Percentiles rank a stretch among this genome's conserved stretches.
Conservation (phyloP, 2,113 vertebrate genomes). For the Sarotherodon lohbergeri region DNA sequence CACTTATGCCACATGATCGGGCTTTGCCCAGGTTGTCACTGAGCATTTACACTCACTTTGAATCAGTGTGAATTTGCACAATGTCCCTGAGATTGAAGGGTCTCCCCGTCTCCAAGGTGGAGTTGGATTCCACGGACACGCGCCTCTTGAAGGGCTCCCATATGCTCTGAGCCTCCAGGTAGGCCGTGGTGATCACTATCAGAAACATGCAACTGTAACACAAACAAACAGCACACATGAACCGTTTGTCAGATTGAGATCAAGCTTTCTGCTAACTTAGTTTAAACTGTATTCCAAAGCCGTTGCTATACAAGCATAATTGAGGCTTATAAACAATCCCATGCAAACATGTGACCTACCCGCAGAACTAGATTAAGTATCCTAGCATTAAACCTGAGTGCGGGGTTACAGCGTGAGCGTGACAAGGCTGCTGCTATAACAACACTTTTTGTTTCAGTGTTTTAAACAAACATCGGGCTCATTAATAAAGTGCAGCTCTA, state of each 20-base stretch:
- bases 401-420: neutral
- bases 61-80: constrained; percentile 89
- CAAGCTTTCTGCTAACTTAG: neutral
- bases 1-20: neutral
- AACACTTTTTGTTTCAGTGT: neutral
- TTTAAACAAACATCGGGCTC: neutral
- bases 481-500: neutral
- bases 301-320: neutral
- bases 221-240: neutral
- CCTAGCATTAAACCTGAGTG: neutral
- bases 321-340: neutral
- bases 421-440: neutral
- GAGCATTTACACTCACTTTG: constrained; percentile 80
- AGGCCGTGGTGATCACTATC: constrained; percentile 91
- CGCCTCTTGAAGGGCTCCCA: constrained; percentile 96
- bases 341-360: neutral
- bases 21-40: neutral
- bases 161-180: constrained; percentile 96
- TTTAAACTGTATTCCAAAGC: neutral
- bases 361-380: neutral
- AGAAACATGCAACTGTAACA: constrained; percentile 86
- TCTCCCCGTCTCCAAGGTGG: constrained; percentile 87
- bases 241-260: neutral
- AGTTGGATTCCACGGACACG: constrained; percentile 88
- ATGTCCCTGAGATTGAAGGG: constrained; percentile 98